These are phyloP conservation scores for Loripinus fragilis DNA, from an alignment of 2,888 invertebrate species.

Conservation along the genomic window DNA sequence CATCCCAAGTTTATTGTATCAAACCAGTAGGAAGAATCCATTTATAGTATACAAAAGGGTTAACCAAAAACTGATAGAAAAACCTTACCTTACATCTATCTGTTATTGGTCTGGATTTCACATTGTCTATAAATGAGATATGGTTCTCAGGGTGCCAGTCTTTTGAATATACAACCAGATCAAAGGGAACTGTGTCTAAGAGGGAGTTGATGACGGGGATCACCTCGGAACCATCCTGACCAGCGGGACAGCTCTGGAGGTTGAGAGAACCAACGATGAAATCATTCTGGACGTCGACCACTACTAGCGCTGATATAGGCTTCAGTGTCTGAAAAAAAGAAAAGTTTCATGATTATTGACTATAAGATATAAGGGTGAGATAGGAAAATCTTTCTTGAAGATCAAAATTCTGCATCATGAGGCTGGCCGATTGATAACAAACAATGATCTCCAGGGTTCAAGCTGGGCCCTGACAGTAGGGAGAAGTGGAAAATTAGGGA, in stretches of 20 bases:
- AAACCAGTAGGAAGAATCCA: no score
- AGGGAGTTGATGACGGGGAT: constrained; percentile 95
- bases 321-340: constrained; percentile 70
- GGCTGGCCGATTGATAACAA: no score
- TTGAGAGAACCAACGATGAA: constrained; percentile 97
- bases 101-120: constrained; percentile 82
- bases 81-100: constrained; percentile 62
- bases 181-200: constrained; percentile 86
- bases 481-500: no score
- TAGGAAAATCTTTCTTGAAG: no score
- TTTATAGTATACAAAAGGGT: no score
- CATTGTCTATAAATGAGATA: constrained; percentile 98
- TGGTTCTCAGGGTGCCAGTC: constrained; percentile 99
- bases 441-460: no score
- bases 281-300: constrained; percentile 99
- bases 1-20: no score
- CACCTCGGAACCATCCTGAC: constrained; percentile 87
- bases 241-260: constrained; percentile 95
- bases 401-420: no score
- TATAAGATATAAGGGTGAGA: no score
- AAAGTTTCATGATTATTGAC: no score
- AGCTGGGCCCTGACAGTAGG: no score
- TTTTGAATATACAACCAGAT: constrained; percentile 95
- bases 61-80: no score
- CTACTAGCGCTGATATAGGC: constrained; percentile 88